Conservation (phyloP, 2,888 invertebrate species). For the Antitype chi region DNA sequence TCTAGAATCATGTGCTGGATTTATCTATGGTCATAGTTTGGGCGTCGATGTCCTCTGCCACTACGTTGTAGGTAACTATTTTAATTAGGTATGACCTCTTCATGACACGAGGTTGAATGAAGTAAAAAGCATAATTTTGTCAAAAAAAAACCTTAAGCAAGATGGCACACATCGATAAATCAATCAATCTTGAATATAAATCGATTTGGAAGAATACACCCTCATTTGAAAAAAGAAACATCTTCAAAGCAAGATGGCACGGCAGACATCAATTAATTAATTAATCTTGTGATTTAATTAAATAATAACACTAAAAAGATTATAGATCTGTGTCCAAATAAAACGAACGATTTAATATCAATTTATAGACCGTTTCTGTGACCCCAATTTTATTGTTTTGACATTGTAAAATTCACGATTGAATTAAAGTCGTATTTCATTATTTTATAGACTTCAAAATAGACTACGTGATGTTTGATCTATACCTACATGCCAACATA, state of each 20-base stretch:
- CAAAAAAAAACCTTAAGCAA: background rate
- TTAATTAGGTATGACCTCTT: no score
- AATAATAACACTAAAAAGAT: constrained; percentile 17
- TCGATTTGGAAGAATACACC: background rate
- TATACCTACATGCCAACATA: background rate
- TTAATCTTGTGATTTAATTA: background rate
- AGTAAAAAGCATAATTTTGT: background rate
- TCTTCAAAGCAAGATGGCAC: no score
- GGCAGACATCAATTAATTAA: no score
- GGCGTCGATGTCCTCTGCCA: no score
- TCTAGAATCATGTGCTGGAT: no score
- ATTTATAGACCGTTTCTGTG: constrained; percentile 11
- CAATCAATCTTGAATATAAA: constrained; percentile 10
- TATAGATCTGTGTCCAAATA: constrained; percentile 16
- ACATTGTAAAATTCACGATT: constrained; percentile 39
- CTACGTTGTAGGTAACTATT: no score
- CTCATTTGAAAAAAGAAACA: no score
- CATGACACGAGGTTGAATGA: no score
- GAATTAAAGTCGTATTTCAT: constrained; percentile 37
- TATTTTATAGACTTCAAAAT: constrained; percentile 20
- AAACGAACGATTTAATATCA: constrained; percentile 29
- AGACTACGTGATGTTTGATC: background rate
- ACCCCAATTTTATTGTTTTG: constrained; percentile 49
- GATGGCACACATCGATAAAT: background rate
- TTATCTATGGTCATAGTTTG: no score